Evolutionary conservation across 2,797 vertebrate species (phyloP).

Genomic region (Rhynchonycteris naso): DNA sequence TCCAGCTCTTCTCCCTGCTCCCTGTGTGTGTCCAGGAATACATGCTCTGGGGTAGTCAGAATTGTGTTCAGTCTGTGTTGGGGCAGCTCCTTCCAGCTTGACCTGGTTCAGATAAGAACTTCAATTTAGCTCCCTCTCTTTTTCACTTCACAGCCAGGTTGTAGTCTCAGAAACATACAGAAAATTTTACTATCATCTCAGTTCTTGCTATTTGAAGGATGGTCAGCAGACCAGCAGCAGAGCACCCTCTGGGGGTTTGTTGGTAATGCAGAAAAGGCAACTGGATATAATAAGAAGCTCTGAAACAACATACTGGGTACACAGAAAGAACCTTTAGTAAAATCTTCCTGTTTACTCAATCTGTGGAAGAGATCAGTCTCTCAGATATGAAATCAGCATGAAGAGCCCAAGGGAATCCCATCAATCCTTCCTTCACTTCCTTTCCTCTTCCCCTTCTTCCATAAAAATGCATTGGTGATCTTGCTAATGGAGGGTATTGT

Average conservation of each 20-base stretch:
- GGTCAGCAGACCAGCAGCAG: neutral
- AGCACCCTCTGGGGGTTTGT: neutral
- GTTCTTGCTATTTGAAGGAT: neutral
- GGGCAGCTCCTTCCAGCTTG: neutral
- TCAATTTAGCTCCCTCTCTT: neutral
- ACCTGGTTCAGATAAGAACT: neutral
- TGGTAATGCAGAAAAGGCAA: neutral
- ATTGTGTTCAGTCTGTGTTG: neutral
- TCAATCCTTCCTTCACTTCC: neutral
- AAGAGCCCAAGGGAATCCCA: neutral
- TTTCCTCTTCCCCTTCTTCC: neutral
- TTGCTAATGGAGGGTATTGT: neutral
- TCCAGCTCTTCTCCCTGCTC: accelerated
- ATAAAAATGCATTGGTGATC: neutral
- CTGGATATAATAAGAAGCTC: neutral
- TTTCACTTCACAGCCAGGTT: neutral
- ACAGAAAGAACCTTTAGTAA: neutral
- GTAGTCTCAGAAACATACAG: neutral
- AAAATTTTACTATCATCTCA: neutral
- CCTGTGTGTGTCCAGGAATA: neutral
- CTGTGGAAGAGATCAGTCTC: neutral
- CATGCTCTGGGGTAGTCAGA: neutral
- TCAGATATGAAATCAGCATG: neutral
- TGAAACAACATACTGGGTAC: neutral
- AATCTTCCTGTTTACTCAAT: neutral